Conservation (phyloP, 2,113 vertebrate genomes). For the Istiophorus platypterus region DNA sequence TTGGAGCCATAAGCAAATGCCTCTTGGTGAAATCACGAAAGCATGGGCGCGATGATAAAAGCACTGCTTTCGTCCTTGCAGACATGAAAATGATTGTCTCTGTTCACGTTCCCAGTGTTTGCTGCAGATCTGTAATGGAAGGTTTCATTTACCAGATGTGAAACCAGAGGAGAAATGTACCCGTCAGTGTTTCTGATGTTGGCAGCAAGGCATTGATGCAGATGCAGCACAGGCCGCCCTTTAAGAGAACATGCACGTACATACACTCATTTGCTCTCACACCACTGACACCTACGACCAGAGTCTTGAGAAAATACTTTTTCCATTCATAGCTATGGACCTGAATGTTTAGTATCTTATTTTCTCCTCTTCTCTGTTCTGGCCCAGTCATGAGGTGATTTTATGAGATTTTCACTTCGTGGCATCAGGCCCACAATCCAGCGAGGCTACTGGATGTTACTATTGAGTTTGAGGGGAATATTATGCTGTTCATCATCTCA, state of each 20-base stretch:
- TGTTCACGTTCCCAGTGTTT: conserved; percentile 42
- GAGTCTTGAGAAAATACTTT: conserved; percentile 37
- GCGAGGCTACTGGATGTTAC: conserved; percentile 22
- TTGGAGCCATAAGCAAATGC: conserved; percentile 56
- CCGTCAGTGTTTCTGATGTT: conserved; percentile 57
- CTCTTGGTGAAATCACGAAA: conserved; percentile 60
- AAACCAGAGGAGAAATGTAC: conserved; percentile 45
- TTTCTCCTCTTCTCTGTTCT: conserved; percentile 29
- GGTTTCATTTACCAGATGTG: conserved; percentile 44
- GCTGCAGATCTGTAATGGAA: conserved; percentile 27
- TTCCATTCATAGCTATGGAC: conserved; percentile 63
- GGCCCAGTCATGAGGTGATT: conserved; percentile 5
- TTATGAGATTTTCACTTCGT: not conserved
- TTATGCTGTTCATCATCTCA: conserved; percentile 35
- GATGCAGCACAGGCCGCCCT: conserved; percentile 57
- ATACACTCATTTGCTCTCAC: conserved; percentile 13
- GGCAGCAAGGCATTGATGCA: conserved; percentile 47
- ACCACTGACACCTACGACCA: not conserved
- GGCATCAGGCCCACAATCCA: conserved; percentile 6
- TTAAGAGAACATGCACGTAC: conserved; percentile 35
- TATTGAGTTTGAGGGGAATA: conserved; percentile 44
- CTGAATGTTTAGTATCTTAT: conserved; percentile 34
- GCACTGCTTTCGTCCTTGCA: conserved; percentile 47
- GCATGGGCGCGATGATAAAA: conserved; percentile 46
- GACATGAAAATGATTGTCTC: conserved; percentile 63